phyloP scores from a whole-genome alignment of 2,888 invertebrate genomes.

The Hemithea aestivaria region DNA sequence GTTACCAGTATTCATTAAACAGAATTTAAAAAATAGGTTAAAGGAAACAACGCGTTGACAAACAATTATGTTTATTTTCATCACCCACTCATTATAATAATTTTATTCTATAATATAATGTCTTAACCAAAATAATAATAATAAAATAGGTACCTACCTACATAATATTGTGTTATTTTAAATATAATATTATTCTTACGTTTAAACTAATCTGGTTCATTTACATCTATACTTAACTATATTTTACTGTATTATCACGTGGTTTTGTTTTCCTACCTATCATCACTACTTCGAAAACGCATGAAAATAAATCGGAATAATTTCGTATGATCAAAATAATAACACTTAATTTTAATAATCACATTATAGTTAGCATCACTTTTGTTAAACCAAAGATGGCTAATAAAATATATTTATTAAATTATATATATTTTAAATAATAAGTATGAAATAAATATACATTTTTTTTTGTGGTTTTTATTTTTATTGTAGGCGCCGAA shows the following conservation, averaged over 20 bases:
- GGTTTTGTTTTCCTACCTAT: conserved; percentile 58
- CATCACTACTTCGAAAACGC: conserved; percentile 26
- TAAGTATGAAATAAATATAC: no score
- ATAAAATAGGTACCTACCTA: conserved; percentile 51
- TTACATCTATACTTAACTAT: conserved; percentile 56
- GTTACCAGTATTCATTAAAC: no score
- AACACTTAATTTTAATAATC: not conserved
- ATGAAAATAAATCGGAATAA: no score
- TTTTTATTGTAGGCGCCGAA: no score
- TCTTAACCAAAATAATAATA: conserved; percentile 52
- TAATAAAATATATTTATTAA: no score
- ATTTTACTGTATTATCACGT: conserved; percentile 70
- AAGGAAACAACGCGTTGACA: conserved; percentile 33
- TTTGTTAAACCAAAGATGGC: no score
- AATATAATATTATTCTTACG: conserved; percentile 51
- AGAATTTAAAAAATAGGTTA: not conserved
- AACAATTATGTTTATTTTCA: conserved; percentile 69
- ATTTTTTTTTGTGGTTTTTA: no score
- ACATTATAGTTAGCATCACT: no score
- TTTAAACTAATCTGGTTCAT: conserved; percentile 44
- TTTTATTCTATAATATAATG: conserved; percentile 21
- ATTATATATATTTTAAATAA: no score
- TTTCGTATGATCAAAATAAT: not conserved
- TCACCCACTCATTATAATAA: conserved; percentile 53
- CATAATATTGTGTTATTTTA: conserved; percentile 43